Conservation (phyloP, 1,140 invertebrate species). For the Mya arenaria region DNA sequence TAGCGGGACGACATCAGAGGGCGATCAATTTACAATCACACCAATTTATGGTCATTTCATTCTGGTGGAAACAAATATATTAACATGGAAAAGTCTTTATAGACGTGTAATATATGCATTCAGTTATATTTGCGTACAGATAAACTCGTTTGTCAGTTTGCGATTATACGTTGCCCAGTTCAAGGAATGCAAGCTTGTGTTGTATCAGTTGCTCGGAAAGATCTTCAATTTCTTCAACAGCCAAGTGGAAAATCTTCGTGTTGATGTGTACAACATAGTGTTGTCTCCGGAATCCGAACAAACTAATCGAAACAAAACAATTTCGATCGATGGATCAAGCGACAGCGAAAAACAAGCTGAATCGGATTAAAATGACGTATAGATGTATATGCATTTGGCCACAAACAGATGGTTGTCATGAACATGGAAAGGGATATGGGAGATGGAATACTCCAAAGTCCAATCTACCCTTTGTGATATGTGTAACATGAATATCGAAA, state of each 20-base stretch:
- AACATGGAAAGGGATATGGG: too few relatives aligned
- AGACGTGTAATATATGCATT: not conserved
- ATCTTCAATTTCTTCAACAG: not conserved
- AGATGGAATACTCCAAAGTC: too few relatives aligned
- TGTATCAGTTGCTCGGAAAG: not conserved
- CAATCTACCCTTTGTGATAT: too few relatives aligned
- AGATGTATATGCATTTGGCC: too few relatives aligned
- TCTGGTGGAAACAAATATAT: not conserved
- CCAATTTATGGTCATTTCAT: slow-evolving; percentile 9
- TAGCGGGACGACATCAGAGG: not conserved
- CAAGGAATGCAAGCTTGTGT: not conserved
- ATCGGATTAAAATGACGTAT: too few relatives aligned
- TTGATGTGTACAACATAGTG: slow-evolving; percentile 8
- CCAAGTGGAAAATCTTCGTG: not conserved
- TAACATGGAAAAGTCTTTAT: not conserved
- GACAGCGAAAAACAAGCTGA: too few relatives aligned
- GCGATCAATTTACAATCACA: not conserved
- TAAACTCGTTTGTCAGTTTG: slow-evolving; percentile 3
- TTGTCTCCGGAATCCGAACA: not conserved
- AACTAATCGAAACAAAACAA: too few relatives aligned
- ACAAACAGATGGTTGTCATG: too few relatives aligned
- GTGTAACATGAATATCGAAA: too few relatives aligned
- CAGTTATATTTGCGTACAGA: not conserved
- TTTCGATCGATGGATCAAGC: too few relatives aligned
- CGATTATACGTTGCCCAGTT: not conserved